These are phyloP conservation scores for Araneus ventricosus DNA, from an alignment of 1,140 invertebrate species.

Conservation along the genomic window DNA sequence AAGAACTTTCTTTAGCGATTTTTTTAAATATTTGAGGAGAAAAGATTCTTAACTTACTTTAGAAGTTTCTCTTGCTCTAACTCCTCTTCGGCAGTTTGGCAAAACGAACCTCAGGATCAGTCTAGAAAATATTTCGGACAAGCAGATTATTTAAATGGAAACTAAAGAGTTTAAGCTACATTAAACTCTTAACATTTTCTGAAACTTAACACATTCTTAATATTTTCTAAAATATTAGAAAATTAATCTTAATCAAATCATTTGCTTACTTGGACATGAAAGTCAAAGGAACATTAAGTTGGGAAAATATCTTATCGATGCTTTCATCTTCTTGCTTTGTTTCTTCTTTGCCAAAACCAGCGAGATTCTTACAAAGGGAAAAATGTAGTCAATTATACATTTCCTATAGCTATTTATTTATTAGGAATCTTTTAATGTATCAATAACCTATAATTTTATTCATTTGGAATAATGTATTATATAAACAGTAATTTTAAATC, in stretches of 20 bases:
- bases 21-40: too few species aligned
- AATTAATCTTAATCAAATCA: too few species aligned
- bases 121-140: constrained; percentile 44
- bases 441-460: too few species aligned
- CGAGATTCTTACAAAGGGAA: not conserved
- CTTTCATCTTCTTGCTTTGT: constrained; percentile 38
- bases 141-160: not conserved
- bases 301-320: constrained; percentile 31
- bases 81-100: constrained; percentile 83
- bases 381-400: not conserved
- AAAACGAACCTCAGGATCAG: constrained; percentile 81
- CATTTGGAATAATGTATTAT: too few species aligned
- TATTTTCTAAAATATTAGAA: too few species aligned
- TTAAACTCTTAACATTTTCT: too few species aligned
- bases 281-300: constrained; percentile 23
- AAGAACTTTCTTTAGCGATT: too few species aligned
- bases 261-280: constrained; percentile 35
- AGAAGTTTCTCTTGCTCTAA: constrained; percentile 85
- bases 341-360: constrained; percentile 31
- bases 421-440: too few species aligned
- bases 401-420: not conserved
- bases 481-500: too few species aligned
- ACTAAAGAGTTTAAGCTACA: too few species aligned
- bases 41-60: constrained; percentile 81
- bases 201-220: too few species aligned